Evolutionary conservation across 2,797 vertebrate genomes (phyloP).

Genomic region (Benthosema pterotum): DNA sequence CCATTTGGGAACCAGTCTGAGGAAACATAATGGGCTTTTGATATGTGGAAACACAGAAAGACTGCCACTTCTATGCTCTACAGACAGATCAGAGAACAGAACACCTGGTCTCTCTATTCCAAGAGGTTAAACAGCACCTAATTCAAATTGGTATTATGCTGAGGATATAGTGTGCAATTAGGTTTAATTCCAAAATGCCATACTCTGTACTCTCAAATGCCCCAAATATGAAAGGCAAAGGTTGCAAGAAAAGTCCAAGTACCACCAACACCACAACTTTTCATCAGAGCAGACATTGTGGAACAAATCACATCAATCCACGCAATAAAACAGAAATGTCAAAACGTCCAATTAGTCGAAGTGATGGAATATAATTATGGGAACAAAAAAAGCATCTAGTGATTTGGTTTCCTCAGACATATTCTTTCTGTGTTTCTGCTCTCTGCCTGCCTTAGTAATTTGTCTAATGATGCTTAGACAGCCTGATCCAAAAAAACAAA

Average conservation of each 20-base stretch:
- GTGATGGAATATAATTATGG: background rate
- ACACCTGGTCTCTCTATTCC: conserved; percentile 7
- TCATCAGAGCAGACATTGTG: too few relatives aligned
- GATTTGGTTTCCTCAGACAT: conserved; percentile 1
- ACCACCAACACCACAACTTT: too few relatives aligned
- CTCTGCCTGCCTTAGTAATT: conserved; percentile 39
- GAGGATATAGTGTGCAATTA: too few relatives aligned
- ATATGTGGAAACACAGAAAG: too few relatives aligned
- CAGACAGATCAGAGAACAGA: conserved; percentile 54
- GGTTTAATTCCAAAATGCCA: conserved; percentile 15
- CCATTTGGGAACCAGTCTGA: too few relatives aligned
- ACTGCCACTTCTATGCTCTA: too few relatives aligned
- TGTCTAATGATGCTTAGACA: conserved; percentile 14
- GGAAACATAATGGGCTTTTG: too few relatives aligned
- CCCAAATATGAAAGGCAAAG: too few relatives aligned
- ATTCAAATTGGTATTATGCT: too few relatives aligned
- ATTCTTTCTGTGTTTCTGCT: conserved; percentile 44
- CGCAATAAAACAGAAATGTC: too few relatives aligned
- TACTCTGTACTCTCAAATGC: background rate
- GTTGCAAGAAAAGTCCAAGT: too few relatives aligned
- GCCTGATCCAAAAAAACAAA: conserved; percentile 33
- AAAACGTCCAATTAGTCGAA: background rate
- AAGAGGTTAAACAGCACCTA: background rate
- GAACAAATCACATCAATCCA: too few relatives aligned
- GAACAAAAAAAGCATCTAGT: conserved; percentile 8